Percentiles rank a stretch among this genome's conserved stretches.
These are phyloP conservation scores for Sesamia inferens DNA, from an alignment of 2,888 invertebrate species.

Conservation along the genomic window DNA sequence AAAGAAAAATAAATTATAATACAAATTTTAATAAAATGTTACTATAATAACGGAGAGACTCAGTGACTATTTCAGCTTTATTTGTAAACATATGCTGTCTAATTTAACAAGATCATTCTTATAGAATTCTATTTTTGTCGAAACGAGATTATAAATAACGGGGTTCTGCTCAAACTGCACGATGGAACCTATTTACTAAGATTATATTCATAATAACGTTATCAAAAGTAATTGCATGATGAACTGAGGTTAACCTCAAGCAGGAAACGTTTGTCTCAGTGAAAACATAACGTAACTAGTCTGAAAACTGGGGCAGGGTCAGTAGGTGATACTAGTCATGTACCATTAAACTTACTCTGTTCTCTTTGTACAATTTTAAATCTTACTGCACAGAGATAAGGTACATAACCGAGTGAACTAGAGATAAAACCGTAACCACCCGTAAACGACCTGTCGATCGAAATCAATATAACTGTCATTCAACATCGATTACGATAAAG, in stretches of 20 bases:
- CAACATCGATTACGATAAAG: slow-evolving; percentile 65
- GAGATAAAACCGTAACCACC: slow-evolving; percentile 52
- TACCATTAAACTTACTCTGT: slow-evolving; percentile 47
- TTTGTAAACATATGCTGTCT: too few species aligned
- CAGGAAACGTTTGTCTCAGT: slow-evolving; percentile 44
- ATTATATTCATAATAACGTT: slow-evolving; percentile 4
- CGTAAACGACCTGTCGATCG: slow-evolving; percentile 66
- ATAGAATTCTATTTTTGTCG: not conserved
- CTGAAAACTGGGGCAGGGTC: slow-evolving; percentile 74
- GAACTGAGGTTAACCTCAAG: slow-evolving; percentile 32
- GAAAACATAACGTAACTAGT: slow-evolving; percentile 60
- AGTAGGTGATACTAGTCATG: slow-evolving; percentile 69
- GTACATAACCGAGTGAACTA: slow-evolving; percentile 46
- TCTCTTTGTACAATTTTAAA: slow-evolving; percentile 38
- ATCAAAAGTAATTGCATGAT: slow-evolving; percentile 22
- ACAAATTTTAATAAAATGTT: too few species aligned
- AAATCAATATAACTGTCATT: slow-evolving; percentile 76
- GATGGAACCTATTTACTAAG: not conserved
- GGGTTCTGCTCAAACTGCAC: not conserved
- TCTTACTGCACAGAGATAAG: slow-evolving; percentile 62
- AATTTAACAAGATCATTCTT: too few species aligned
- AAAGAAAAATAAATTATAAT: too few species aligned
- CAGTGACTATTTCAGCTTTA: too few species aligned
- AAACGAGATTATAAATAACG: not conserved
- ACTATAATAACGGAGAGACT: too few species aligned